Evolutionary conservation across 2,113 vertebrate genomes (phyloP).

Genomic region (Potamarius usumacintae): DNA sequence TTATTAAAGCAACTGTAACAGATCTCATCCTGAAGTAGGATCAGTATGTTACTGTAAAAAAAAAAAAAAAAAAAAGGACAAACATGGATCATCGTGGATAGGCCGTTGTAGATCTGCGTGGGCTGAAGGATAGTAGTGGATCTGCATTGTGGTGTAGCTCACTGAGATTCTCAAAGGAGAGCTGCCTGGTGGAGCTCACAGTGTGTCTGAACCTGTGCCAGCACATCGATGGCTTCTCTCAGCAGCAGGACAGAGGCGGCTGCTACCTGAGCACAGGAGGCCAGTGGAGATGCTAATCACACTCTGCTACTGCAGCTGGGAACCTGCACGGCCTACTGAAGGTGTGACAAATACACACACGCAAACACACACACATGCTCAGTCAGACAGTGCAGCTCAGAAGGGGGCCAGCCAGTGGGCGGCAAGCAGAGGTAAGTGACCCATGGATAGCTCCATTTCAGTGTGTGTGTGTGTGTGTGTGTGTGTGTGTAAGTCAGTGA

Average conservation of each 20-base stretch:
- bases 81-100: not conserved
- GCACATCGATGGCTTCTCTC: conserved; percentile 13
- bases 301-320: conserved; percentile 45
- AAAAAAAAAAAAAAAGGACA: not conserved
- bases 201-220: conserved; percentile 23
- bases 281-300: conserved; percentile 49
- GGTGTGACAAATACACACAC: conserved; percentile 38
- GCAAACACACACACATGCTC: conserved; percentile 32
- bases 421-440: conserved; percentile 72
- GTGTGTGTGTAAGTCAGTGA: conserved; percentile 45
- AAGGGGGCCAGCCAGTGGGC: conserved; percentile 66
- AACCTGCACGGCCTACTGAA: conserved; percentile 48
- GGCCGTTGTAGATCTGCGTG: not conserved
- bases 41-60: not conserved
- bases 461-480: conserved; percentile 35
- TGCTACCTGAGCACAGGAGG: conserved; percentile 47
- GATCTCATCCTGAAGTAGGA: not conserved
- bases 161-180: not conserved
- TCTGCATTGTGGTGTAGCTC: not conserved
- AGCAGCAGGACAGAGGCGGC: conserved; percentile 37
- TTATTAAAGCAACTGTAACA: conserved; percentile 6
- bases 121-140: not conserved
- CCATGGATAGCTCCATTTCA: conserved; percentile 65
- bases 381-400: conserved; percentile 68
- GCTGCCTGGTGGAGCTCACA: conserved; percentile 1